These are phyloP conservation scores for Elephantulus edwardii DNA, from an alignment of 2,113 vertebrate species.

Conservation along the genomic window DNA sequence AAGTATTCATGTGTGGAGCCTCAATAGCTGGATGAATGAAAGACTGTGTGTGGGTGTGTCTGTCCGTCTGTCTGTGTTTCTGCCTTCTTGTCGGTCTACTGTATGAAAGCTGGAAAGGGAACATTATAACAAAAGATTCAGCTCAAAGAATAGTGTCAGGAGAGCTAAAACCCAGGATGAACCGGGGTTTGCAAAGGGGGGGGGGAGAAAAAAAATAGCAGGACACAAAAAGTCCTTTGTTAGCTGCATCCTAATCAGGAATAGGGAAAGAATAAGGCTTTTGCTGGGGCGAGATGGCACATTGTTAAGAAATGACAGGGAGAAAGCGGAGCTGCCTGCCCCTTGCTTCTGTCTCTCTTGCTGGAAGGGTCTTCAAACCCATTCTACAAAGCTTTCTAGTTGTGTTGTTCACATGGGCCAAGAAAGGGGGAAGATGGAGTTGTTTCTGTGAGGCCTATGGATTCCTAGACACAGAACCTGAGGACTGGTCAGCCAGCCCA, in stretches of 20 bases:
- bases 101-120: conserved; percentile 36
- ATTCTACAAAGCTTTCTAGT: background rate
- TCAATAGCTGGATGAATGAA: background rate
- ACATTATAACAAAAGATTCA: conserved; percentile 57
- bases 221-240: conserved; percentile 74
- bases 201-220: conserved; percentile 53
- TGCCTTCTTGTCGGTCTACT: background rate
- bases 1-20: background rate
- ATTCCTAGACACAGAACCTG: background rate
- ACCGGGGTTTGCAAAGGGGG: conserved; percentile 55
- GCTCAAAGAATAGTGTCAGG: conserved; percentile 65
- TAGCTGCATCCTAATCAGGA: conserved; percentile 49
- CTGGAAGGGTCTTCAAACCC: conserved; percentile 12
- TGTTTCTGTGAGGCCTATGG: fast-evolving
- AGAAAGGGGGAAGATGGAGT: background rate
- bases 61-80: background rate
- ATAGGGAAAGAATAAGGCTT: conserved; percentile 64
- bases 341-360: conserved; percentile 24
- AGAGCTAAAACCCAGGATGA: conserved; percentile 71
- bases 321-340: conserved; percentile 48
- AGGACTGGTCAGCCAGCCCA: background rate
- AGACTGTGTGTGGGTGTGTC: background rate
- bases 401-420: background rate
- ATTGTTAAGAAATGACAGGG: conserved; percentile 60
- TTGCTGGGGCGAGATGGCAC: conserved; percentile 61